Percentiles rank a stretch among this genome's conserved stretches.
These are phyloP conservation scores for Scophthalmus maximus DNA, from an alignment of 2,113 vertebrate species.

Conservation along the genomic window DNA sequence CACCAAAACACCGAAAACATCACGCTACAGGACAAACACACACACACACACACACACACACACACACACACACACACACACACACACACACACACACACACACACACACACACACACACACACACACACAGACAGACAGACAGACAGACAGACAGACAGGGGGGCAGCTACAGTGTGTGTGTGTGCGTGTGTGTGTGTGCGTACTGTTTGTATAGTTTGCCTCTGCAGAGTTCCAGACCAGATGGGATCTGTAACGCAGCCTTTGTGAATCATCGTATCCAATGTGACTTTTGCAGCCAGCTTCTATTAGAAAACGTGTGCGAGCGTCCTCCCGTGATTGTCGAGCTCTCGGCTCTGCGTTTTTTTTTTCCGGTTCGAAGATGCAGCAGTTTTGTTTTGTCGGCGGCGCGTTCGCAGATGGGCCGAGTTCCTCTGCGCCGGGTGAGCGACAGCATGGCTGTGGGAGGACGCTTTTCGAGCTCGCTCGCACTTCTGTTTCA, in stretches of 20 bases:
- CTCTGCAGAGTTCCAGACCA: slow-evolving; percentile 6
- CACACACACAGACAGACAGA: neutral
- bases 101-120: neutral
- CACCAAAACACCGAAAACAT: slow-evolving; percentile 36
- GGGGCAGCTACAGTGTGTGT: no score
- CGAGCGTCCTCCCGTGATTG: slow-evolving; percentile 6
- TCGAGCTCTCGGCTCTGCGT: neutral
- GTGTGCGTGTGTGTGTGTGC: no score
- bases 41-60: slow-evolving; percentile 10
- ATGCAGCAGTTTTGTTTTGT: slow-evolving; percentile 57
- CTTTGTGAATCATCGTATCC: no score
- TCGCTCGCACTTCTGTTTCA: slow-evolving; percentile 50
- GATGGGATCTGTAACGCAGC: slow-evolving; percentile 4
- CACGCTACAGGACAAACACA: slow-evolving; percentile 15
- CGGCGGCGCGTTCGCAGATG: slow-evolving; percentile 39
- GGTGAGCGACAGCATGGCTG: slow-evolving; percentile 57
- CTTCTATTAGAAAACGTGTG: neutral
- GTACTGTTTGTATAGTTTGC: neutral
- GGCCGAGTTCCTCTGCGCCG: slow-evolving; percentile 16
- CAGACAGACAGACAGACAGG: no score
- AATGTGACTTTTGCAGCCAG: neutral
- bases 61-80: no score
- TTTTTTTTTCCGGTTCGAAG: slow-evolving; percentile 19
- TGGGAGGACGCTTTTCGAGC: slow-evolving; percentile 58
- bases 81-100: neutral